A percentile compares a stretch with the other conserved stretches of the same genome.
phyloP scores from a whole-genome alignment of 2,888 invertebrate genomes.

The Euclidia mi region DNA sequence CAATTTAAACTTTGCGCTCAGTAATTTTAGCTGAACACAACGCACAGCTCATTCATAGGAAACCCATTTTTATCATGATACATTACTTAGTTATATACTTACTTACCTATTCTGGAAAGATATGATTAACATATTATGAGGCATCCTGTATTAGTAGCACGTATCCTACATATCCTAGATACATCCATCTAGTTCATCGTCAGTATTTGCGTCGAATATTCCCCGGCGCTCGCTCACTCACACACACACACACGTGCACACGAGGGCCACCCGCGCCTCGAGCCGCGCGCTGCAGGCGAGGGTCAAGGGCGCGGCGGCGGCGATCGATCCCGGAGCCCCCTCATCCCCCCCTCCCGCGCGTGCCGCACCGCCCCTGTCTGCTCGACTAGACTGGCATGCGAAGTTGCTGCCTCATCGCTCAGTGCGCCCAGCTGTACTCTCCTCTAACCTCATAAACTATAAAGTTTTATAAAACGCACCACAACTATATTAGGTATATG shows the following conservation, averaged over 20 bases:
- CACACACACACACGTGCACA: constrained; percentile 39
- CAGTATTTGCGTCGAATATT: constrained; percentile 39
- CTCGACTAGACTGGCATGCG: constrained; percentile 64
- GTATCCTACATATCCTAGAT: neutral
- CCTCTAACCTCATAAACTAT: constrained; percentile 19
- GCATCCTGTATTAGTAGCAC: constrained; percentile 4
- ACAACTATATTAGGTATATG: no score
- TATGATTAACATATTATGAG: neutral
- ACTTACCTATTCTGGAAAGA: neutral
- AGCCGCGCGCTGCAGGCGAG: constrained; percentile 56
- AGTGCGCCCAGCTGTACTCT: constrained; percentile 18
- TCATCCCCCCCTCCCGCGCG: constrained; percentile 25
- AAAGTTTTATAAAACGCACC: constrained; percentile 2
- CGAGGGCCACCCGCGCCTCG: constrained; percentile 27
- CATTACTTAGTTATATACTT: neutral
- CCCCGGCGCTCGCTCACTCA: no score
- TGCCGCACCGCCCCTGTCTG: constrained; percentile 41
- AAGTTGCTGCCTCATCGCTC: constrained; percentile 20
- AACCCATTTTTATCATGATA: no score
- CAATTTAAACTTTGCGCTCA: no score
- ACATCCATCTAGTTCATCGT: neutral
- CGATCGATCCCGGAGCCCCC: constrained; percentile 60
- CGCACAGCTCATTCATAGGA: no score
- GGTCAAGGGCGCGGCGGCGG: constrained; percentile 79
- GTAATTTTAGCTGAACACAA: no score